Base-by-base conservation (phyloP, 2,888 invertebrate species). In the Leucoma salicis region DNA sequence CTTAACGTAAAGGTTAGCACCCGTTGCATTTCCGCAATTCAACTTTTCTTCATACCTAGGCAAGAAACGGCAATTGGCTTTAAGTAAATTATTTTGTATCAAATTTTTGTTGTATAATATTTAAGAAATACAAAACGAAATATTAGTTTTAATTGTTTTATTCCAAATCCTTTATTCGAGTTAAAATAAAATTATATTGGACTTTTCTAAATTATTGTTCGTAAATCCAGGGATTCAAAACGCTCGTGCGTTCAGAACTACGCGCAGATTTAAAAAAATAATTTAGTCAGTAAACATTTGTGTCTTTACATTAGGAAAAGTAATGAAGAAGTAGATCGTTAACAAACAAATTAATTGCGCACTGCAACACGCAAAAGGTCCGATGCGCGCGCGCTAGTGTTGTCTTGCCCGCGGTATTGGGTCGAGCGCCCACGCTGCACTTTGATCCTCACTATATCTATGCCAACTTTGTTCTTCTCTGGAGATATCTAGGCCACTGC, bases 361-460 rank as follows among this genome's bases (percentile, higher is more conserved):
- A 63, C 66, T 68, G 70, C 68, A 72, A 60, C 58, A 58, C 71
- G 72, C 72, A 72, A 78, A 80, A 82, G 85, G 79, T 76, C 74
- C 73, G 74, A 61, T 74, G 78, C 80, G 83, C 77, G 71, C 71
- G 80, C 79, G 82, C 79, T 70, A 69, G 57, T 70, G 71, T 66
- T 66, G 67, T 64, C 66, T 66, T 62, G 71, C 68, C 67, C 67
- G 79, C 67, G 85, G 88, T 87, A 87, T 88, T 85, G 76, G 86
- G 86, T 80, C 87, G 80, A 66, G 77, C 86, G 85, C 87, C 87
- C 85, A 87, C 87, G 77, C 78, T 71, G 85, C 84, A 86, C 87
- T 86, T 87, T 87, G 87, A 85, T 86, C 85, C 79, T 70, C 74
- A 65, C 66, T 71, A 77, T 74, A 79, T 86, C 84, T 83, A 89